These are phyloP conservation scores for Charanyca ferruginea DNA, from an alignment of 2,888 invertebrate species.

Conservation along the genomic window DNA sequence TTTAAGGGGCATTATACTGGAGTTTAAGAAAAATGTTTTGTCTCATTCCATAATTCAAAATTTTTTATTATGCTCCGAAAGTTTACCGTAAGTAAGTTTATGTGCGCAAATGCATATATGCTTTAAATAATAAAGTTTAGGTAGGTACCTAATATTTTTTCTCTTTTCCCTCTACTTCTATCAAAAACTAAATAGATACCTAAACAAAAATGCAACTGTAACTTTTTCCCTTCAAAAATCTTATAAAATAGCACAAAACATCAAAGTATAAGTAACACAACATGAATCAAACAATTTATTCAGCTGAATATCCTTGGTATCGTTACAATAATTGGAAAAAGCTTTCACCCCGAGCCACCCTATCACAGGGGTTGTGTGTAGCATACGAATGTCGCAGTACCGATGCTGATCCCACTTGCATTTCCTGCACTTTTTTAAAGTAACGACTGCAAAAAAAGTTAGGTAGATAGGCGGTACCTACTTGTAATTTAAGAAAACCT, in stretches of 20 bases:
- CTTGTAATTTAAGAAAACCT: no score
- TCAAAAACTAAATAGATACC: no score
- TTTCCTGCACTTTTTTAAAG: conserved; percentile 80
- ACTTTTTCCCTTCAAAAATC: neutral
- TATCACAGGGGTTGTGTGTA: conserved; percentile 66
- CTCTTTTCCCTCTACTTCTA: no score
- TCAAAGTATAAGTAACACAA: conserved; percentile 25
- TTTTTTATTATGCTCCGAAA: no score
- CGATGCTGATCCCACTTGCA: conserved; percentile 79
- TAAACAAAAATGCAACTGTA: no score
- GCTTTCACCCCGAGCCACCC: conserved; percentile 74
- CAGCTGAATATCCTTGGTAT: conserved; percentile 28
- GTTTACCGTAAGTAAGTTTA: no score
- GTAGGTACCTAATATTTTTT: no score
- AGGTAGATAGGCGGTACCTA: neutral
- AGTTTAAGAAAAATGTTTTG: neutral
- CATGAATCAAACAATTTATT: conserved; percentile 42
- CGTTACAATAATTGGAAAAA: conserved; percentile 75
- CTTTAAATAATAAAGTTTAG: no score
- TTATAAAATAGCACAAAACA: conserved; percentile 1
- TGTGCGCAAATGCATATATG: no score
- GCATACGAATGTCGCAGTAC: conserved; percentile 80
- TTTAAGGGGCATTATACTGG: neutral
- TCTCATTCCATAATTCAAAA: neutral
- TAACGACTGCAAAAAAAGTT: conserved; percentile 71